phyloP scores from a whole-genome alignment of 2,888 invertebrate species.

The Pocota personata region DNA sequence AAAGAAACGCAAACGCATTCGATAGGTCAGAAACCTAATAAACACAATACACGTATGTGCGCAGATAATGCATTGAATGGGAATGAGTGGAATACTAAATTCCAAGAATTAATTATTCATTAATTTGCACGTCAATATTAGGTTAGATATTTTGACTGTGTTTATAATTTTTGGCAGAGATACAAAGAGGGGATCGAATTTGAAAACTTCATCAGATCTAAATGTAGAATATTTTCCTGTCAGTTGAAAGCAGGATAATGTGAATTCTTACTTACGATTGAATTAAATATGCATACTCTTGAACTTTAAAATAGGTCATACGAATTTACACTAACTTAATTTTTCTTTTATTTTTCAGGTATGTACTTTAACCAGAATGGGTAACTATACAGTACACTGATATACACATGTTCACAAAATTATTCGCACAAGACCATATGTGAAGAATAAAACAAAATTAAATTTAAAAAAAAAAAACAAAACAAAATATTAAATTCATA shows the following conservation, averaged over 20 bases:
- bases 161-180: neutral
- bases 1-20: neutral
- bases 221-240: neutral
- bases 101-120: slow-evolving; percentile 14
- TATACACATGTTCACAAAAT: too few species aligned
- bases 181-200: too few species aligned
- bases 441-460: too few species aligned
- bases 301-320: neutral
- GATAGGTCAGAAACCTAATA: slow-evolving; percentile 26
- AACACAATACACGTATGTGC: neutral
- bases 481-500: too few species aligned
- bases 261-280: neutral
- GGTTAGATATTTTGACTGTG: neutral
- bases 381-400: neutral
- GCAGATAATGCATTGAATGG: neutral
- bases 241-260: neutral
- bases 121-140: slow-evolving; percentile 16
- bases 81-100: neutral
- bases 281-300: neutral
- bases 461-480: too few species aligned
- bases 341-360: slow-evolving; percentile 15
- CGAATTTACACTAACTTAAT: neutral
- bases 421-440: too few species aligned
- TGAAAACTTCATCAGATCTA: neutral
- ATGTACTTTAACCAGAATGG: neutral